Conservation (phyloP, 2,888 invertebrate species). For the Cynaeus angustus region DNA sequence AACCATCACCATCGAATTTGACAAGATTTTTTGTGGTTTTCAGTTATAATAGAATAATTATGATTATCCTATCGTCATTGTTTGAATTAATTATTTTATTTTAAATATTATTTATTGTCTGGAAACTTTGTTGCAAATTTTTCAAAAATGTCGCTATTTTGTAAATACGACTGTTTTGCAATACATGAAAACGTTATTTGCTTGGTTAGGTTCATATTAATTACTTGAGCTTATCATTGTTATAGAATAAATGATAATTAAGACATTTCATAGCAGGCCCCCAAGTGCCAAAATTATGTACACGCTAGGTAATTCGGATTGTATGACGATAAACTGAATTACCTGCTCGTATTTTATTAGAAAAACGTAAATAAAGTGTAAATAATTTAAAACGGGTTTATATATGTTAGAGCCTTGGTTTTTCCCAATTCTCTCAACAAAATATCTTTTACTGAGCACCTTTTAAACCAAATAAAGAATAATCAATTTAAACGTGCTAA, state of each 20-base stretch:
- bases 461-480: too few species aligned
- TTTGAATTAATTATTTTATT: not conserved
- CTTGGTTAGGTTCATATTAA: conserved; percentile 25
- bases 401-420: too few species aligned
- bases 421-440: too few species aligned
- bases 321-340: not conserved
- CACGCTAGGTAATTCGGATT: conserved; percentile 17
- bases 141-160: not conserved
- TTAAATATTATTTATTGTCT: conserved; percentile 29
- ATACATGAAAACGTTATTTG: not conserved
- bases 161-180: conserved; percentile 24
- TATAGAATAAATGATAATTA: conserved; percentile 26
- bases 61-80: not conserved
- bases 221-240: conserved; percentile 30
- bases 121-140: conserved; percentile 1
- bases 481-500: too few species aligned
- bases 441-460: too few species aligned
- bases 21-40: conserved; percentile 21
- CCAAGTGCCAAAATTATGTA: conserved; percentile 41
- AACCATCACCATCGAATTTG: not conserved
- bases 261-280: conserved; percentile 40
- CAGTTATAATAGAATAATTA: conserved; percentile 18
- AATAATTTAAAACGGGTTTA: not conserved
- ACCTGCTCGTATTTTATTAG: conserved; percentile 1
- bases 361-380: conserved; percentile 5